phyloP scores from a whole-genome alignment of 2,888 invertebrate species.

The Capitulum mitella region DNA sequence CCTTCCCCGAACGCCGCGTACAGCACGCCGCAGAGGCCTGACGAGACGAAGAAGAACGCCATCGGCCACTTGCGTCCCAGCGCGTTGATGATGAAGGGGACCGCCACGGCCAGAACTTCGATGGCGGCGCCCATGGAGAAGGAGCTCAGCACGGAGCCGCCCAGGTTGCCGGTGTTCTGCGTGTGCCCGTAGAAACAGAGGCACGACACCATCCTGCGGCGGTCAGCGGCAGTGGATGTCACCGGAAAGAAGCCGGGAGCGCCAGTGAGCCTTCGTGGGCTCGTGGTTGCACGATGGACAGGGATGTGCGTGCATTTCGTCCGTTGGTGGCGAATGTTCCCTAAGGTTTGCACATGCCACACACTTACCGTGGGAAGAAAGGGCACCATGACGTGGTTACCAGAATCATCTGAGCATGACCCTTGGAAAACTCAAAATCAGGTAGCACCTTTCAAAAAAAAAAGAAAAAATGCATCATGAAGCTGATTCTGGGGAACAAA shows the following conservation, averaged over 20 bases:
- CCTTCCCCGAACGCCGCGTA: conserved; percentile 32
- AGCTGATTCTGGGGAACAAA: too few species aligned
- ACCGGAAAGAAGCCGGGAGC: too few species aligned
- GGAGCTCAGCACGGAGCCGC: conserved; percentile 19
- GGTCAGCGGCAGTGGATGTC: too few species aligned
- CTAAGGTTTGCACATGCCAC: too few species aligned
- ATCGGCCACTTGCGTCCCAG: conserved; percentile 33
- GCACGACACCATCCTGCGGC: conserved; percentile 34
- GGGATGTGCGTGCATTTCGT: too few species aligned
- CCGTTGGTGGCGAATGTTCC: too few species aligned
- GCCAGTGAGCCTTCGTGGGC: neutral
- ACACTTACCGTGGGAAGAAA: too few species aligned
- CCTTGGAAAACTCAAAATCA: too few species aligned
- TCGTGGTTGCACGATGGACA: neutral
- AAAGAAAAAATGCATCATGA: too few species aligned
- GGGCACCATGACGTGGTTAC: too few species aligned
- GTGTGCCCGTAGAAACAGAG: conserved; percentile 37
- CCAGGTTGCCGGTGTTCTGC: conserved; percentile 36
- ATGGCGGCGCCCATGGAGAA: conserved; percentile 33
- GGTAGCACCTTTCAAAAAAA: too few species aligned
- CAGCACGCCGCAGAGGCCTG: conserved; percentile 32
- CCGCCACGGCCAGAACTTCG: conserved; percentile 34
- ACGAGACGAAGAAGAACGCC: conserved; percentile 29
- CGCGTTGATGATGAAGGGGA: conserved; percentile 34
- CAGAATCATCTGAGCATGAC: too few species aligned